Base-by-base conservation (phyloP, 2,113 vertebrate species). In the Xyrauchen texanus region DNA sequence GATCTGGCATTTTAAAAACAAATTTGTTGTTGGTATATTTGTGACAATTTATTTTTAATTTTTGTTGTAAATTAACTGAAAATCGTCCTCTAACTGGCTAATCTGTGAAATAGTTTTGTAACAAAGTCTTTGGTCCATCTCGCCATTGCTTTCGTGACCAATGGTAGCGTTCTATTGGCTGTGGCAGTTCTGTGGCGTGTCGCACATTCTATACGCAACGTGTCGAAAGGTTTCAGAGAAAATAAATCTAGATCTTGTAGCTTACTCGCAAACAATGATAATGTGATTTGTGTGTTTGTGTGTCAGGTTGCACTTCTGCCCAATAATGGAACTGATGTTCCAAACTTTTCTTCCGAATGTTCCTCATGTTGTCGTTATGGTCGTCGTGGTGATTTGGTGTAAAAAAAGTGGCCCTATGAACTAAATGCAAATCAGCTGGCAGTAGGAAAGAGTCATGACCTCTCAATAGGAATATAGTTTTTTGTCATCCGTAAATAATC, bases 401-500 rank as follows among this genome's bases (percentile, higher is more conserved):
- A n/a, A 61, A 77, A 61, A 77, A 85, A 87, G 86, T 86, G 68
- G 79, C 21, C 21, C 21, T 34, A 34, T 34, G 21, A 34, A 34
- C 21, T 86, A 80, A 88, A 90, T 89, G 86, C 86, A 91, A 91
- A 89, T 64, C 62, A 77, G 79, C 65, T n/a, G 79, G 77, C 74
- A 68, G 64, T 83, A 61, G 77, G 72, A 44, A 73, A 44, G 66
- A 11, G 21, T 74, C 13, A 9, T n/a, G 44, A 73, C 66, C 57
- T 61, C 21, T 70, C 62, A 12, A 53, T 76, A 65, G 67, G 53
- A 66, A 58, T 76, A 34, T 34, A 34, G 21, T 34, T 34, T 34
- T 34, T 34, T 1, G 21, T 70, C 4, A n/a, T 73, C n/a, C 42
- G 58, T 74, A 47, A 74, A 42, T 55, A 70, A 70, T 55, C 21